Percentiles rank a stretch among this genome's conserved stretches.
These are phyloP conservation scores for Agriotes lineatus DNA, from an alignment of 2,888 invertebrate species.

Conservation along the genomic window DNA sequence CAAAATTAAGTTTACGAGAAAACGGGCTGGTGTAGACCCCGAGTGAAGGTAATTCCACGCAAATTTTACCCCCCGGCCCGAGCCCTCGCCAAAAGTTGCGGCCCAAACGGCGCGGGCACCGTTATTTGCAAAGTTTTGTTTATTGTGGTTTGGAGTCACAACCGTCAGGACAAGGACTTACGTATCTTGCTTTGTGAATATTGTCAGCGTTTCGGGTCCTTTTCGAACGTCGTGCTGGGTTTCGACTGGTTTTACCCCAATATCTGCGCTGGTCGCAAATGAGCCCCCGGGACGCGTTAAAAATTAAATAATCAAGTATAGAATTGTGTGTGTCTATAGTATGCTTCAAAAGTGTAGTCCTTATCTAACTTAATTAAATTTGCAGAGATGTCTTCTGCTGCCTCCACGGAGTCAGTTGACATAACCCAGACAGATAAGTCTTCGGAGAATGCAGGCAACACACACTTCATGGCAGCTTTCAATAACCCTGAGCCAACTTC, in stretches of 20 bases:
- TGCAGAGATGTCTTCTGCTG: slow-evolving; percentile 56
- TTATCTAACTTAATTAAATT: slow-evolving; percentile 49
- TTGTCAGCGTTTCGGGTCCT: slow-evolving; percentile 31
- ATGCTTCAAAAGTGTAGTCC: slow-evolving; percentile 46
- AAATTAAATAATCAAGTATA: slow-evolving; percentile 13
- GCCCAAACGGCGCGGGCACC: slow-evolving; percentile 11
- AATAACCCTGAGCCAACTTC: neutral
- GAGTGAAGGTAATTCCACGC: slow-evolving; percentile 52
- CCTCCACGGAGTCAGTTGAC: slow-evolving; percentile 16
- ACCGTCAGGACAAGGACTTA: slow-evolving; percentile 48
- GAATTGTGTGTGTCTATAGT: slow-evolving; percentile 35
- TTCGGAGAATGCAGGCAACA: neutral
- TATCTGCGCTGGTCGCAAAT: neutral
- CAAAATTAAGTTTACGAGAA: slow-evolving; percentile 56
- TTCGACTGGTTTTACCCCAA: slow-evolving; percentile 17
- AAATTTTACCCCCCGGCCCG: slow-evolving; percentile 39
- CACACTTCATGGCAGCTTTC: neutral
- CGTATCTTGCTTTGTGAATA: slow-evolving; percentile 33
- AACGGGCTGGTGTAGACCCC: slow-evolving; percentile 37
- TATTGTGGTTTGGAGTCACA: slow-evolving; percentile 42
- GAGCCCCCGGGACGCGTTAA: slow-evolving; percentile 1
- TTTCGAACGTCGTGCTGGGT: neutral
- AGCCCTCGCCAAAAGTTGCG: slow-evolving; percentile 18
- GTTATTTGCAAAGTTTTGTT: slow-evolving; percentile 46
- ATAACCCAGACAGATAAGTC: slow-evolving; percentile 4